phyloP scores from a whole-genome alignment of 2,888 invertebrate genomes.

The Microplitis deprimator region DNA sequence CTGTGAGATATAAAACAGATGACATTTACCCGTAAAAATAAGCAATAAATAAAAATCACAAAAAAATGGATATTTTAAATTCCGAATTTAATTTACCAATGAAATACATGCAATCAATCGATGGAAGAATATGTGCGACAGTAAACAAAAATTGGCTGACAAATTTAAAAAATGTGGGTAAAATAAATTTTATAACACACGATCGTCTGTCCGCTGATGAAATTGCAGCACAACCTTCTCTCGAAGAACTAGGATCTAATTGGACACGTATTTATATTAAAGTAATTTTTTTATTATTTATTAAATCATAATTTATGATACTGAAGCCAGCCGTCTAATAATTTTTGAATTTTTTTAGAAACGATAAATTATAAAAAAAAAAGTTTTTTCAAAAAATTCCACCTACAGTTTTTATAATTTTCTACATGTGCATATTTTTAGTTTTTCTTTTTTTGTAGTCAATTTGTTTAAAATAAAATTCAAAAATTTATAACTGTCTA shows the following conservation, averaged over 20 bases:
- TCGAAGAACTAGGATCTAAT: slow-evolving; percentile 69
- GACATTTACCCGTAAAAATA: too few relatives aligned
- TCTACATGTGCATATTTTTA: too few relatives aligned
- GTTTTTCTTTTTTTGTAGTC: not conserved
- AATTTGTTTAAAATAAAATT: too few relatives aligned
- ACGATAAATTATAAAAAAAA: too few relatives aligned
- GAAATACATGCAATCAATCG: slow-evolving; percentile 70
- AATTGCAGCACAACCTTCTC: slow-evolving; percentile 73
- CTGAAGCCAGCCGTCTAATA: not conserved
- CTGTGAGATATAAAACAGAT: too few relatives aligned
- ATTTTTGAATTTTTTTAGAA: too few relatives aligned
- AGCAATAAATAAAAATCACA: too few relatives aligned
- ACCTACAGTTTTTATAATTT: too few relatives aligned
- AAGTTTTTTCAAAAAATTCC: too few relatives aligned
- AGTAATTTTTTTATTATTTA: slow-evolving; percentile 56
- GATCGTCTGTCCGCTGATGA: slow-evolving; percentile 71
- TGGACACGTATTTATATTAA: slow-evolving; percentile 71
- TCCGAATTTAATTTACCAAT: slow-evolving; percentile 81
- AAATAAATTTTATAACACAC: slow-evolving; percentile 68
- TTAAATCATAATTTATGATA: not conserved
- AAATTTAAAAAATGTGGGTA: slow-evolving; percentile 68
- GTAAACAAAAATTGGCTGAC: slow-evolving; percentile 72
- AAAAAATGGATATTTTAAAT: slow-evolving; percentile 78
- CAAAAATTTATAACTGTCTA: too few relatives aligned
- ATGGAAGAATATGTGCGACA: slow-evolving; percentile 64